Conservation (phyloP, 2,888 invertebrate species). For the Electrophaes corylata region DNA sequence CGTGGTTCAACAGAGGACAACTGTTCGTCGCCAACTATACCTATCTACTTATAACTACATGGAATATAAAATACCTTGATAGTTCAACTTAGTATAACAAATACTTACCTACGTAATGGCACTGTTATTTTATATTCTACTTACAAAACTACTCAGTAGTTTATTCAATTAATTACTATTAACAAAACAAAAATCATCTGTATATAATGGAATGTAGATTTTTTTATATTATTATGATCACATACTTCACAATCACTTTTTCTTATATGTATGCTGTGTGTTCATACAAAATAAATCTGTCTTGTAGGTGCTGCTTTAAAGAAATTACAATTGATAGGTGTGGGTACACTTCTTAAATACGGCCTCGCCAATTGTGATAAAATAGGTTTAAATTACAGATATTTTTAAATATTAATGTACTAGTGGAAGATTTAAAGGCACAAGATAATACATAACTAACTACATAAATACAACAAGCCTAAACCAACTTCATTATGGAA, state of each 20-base stretch:
- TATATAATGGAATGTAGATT: neutral
- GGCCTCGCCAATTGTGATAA: neutral
- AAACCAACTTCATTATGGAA: too few relatives aligned
- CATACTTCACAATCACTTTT: neutral
- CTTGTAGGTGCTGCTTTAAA: too few relatives aligned
- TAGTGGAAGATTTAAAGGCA: neutral
- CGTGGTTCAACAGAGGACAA: too few relatives aligned
- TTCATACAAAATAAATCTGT: too few relatives aligned
- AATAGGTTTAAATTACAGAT: neutral
- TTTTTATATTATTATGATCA: neutral
- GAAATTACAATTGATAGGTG: too few relatives aligned
- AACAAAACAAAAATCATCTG: neutral
- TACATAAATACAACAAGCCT: neutral
- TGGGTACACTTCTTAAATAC: neutral
- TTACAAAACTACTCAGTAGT: neutral
- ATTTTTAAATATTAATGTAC: neutral
- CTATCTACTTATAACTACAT: slow-evolving; percentile 1
- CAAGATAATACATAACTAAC: neutral
- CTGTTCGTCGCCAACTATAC: too few relatives aligned
- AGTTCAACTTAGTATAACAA: neutral
- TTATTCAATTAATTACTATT: neutral
- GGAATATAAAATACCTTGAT: slow-evolving; percentile 12
- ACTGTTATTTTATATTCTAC: slow-evolving; percentile 1
- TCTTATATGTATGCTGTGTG: too few relatives aligned
- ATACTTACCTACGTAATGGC: slow-evolving; percentile 8